Percentiles rank a stretch among this genome's conserved stretches.
These are phyloP conservation scores for Gopherus flavomarginatus DNA, from an alignment of 2,113 vertebrate genomes.

Conservation along the genomic window DNA sequence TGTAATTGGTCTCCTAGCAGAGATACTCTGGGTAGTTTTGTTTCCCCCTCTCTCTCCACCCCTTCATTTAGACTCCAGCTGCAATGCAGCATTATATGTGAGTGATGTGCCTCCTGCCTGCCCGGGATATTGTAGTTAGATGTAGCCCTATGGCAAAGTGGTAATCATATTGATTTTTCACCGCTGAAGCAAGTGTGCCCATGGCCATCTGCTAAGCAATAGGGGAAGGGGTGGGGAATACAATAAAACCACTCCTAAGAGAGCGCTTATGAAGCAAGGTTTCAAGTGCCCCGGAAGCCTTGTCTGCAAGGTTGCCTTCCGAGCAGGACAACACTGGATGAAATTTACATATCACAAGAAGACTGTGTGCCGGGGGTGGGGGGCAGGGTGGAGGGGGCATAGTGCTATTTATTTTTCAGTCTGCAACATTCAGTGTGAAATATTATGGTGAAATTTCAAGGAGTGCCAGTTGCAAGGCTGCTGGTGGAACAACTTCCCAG, in stretches of 20 bases:
- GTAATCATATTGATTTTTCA: conserved; percentile 55
- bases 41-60: not conserved
- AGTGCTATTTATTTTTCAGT: not conserved
- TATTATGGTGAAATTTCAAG: not conserved
- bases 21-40: not conserved
- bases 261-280: conserved; percentile 7
- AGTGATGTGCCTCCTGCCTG: not conserved
- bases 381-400: fast-evolving
- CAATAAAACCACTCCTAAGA: not conserved
- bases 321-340: not conserved
- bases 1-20: not conserved
- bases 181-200: conserved; percentile 20
- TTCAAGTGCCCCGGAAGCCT: conserved; percentile 23
- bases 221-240: conserved; percentile 28
- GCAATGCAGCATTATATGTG: conserved; percentile 24
- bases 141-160: conserved; percentile 38
- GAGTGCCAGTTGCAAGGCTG: not conserved
- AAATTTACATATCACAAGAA: not conserved
- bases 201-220: not conserved
- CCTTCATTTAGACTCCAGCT: not conserved
- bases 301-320: not conserved
- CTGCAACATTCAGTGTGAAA: not conserved
- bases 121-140: not conserved
- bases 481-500: not conserved
- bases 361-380: too few species aligned